Base-by-base conservation (phyloP, 2,113 vertebrate species). In the Verasper variegatus region DNA sequence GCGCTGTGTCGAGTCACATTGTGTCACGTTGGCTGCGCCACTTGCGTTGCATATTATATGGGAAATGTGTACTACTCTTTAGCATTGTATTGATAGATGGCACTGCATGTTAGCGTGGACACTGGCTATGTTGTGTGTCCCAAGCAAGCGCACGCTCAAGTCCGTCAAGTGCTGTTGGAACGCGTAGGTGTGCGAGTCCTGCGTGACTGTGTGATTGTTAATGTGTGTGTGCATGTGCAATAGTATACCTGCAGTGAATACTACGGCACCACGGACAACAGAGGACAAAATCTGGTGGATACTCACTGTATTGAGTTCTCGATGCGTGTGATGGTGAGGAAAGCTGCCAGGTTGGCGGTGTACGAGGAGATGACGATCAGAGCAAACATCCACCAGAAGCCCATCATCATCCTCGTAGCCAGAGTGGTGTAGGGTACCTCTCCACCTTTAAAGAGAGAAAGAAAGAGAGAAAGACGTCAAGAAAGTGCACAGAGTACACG, bases 291-390 rank as follows among this genome's bases (percentile, higher is more conserved):
- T 18, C 8, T 0, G 12, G 13, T 15, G 12, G 23, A 59, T 60
- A 97, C 98, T 98, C 96, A 99, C 98, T 98, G 97, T 89, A 99
- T 99, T 83, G 98, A 98, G 93, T 95, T 99, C 92, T 98, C 97
- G 51, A 99, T 99, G 81, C 97, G 96, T 6, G 97, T 96, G 91
- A 99, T 96, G 84, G 98, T 99, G 88, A 99, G 97, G 88, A 99
- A 99, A 79, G 98, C 98, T 20, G 98, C 98, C n/a, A 99, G 95
- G 87, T 99, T 99, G 73, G 98, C 98, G 0, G 98, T 99, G 80
- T 99, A 99, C 15, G 98, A 99, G 27, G 98, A 99, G 91, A 99
- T 98, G 88, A 99, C 98, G 68, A 99, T 98, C 78, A 99, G 92
- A 72, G 98, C 97, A 85, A 99, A 99, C 59, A 99, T 95, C 98